A percentile compares a stretch with the other conserved stretches of the same genome.
Conservation (phyloP, 2,888 invertebrate genomes). For the Drosophila robusta region DNA sequence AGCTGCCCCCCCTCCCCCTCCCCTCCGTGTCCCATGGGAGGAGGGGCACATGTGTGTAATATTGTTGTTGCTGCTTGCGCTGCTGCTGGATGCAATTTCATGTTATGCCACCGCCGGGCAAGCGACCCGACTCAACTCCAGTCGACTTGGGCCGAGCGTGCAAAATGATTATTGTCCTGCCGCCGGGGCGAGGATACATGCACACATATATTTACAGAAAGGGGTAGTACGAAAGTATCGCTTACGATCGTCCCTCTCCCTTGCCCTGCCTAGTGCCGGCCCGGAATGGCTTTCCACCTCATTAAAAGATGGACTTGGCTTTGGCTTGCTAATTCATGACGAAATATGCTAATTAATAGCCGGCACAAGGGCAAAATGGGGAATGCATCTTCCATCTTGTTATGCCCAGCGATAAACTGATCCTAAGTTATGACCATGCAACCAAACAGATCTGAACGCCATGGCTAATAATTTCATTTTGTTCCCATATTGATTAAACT, state of each 20-base stretch:
- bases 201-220: too few relatives aligned
- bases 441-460: not conserved
- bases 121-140: slow-evolving; percentile 17
- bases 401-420: not conserved
- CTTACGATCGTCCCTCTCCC: slow-evolving; percentile 18
- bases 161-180: slow-evolving; percentile 72
- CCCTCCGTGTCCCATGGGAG: not conserved
- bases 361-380: slow-evolving; percentile 21
- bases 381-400: slow-evolving; percentile 4
- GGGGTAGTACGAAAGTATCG: slow-evolving; percentile 36
- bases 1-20: not conserved
- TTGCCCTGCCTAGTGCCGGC: not conserved
- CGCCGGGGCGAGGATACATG: slow-evolving; percentile 14
- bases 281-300: slow-evolving; percentile 60
- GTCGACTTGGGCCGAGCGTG: slow-evolving; percentile 47
- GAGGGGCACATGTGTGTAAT: slow-evolving; percentile 31
- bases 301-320: slow-evolving; percentile 55
- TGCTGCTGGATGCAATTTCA: slow-evolving; percentile 60
- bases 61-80: slow-evolving; percentile 26
- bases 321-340: slow-evolving; percentile 61
- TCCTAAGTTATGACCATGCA: not conserved
- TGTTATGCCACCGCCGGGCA: slow-evolving; percentile 65
- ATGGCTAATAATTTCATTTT: too few relatives aligned
- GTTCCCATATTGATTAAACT: too few relatives aligned
- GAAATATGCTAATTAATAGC: slow-evolving; percentile 73